phyloP scores from a whole-genome alignment of 1,140 invertebrate species.

The Aethina tumida region DNA sequence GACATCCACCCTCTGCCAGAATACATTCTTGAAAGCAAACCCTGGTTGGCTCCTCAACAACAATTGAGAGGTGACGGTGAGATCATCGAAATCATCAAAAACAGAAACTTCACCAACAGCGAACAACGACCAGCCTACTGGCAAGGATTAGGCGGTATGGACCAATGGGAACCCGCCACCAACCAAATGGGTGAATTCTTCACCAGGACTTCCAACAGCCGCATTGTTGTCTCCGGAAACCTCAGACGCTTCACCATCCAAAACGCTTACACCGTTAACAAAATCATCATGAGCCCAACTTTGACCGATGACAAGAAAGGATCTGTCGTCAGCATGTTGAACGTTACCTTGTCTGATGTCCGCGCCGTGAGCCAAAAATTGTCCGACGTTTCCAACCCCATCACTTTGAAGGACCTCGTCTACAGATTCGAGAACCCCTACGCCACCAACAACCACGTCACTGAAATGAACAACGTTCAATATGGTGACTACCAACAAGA shows the following conservation, averaged over 20 bases:
- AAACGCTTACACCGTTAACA: conserved; percentile 46
- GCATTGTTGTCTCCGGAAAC: conserved; percentile 42
- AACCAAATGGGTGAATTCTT: conserved; percentile 45
- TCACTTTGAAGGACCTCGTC: conserved; percentile 42
- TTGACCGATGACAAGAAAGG: conserved; percentile 40
- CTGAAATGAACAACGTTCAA: conserved; percentile 4
- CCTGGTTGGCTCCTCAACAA: conserved; percentile 42
- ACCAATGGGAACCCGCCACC: conserved; percentile 42
- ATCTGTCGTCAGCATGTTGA: conserved; percentile 45
- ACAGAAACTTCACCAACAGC: conserved; percentile 53
- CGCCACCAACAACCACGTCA: conserved; percentile 14
- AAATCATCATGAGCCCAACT: conserved; percentile 43
- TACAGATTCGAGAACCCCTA: conserved; percentile 40
- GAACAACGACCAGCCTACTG: conserved; percentile 46
- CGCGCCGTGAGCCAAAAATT: conserved; percentile 15
- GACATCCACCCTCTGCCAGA: conserved; percentile 46
- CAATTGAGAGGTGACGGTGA: conserved; percentile 35
- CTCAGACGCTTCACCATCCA: conserved; percentile 47
- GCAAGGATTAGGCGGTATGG: conserved; percentile 43
- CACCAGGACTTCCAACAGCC: conserved; percentile 39
- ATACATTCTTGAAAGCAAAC: conserved; percentile 35
- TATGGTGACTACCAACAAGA: too few relatives aligned
- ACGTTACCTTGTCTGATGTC: conserved; percentile 38
- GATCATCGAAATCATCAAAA: conserved; percentile 51
- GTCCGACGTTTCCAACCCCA: conserved; percentile 22